A percentile compares a stretch with the other conserved stretches of the same genome.
Conservation (phyloP, 2,797 vertebrate species). For the Poeciliopsis presidionis region DNA sequence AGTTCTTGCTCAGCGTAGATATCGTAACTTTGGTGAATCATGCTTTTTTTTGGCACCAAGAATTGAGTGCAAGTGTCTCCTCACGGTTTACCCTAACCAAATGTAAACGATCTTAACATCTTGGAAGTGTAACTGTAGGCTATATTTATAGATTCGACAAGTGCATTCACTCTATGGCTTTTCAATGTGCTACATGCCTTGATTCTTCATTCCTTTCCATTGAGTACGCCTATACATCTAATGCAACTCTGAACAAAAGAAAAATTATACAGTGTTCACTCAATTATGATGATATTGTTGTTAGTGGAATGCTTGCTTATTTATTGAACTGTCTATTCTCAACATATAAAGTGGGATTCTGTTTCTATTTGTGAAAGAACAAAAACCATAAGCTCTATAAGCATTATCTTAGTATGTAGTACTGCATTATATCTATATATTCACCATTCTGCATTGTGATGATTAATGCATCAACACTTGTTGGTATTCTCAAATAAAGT, state of each 20-base stretch:
- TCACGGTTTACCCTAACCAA: constrained; percentile 67
- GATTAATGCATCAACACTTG: constrained; percentile 80
- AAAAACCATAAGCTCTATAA: constrained; percentile 75
- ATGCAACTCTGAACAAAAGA: constrained; percentile 64
- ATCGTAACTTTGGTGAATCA: constrained; percentile 60
- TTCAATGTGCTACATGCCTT: constrained; percentile 68
- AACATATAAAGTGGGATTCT: constrained; percentile 78
- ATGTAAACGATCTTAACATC: constrained; percentile 75
- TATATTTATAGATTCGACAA: constrained; percentile 66
- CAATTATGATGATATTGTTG: constrained; percentile 78
- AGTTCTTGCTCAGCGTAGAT: constrained; percentile 50
- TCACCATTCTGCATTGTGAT: constrained; percentile 83
- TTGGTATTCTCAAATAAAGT: constrained; percentile 84
- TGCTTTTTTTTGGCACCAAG: constrained; percentile 30
- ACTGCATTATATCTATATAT: constrained; percentile 69
- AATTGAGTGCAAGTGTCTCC: constrained; percentile 58
- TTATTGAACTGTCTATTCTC: constrained; percentile 82
- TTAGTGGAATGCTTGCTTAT: constrained; percentile 87
- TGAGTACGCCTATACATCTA: constrained; percentile 64
- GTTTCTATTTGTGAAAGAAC: constrained; percentile 72
- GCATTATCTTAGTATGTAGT: constrained; percentile 79
- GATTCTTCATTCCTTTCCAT: constrained; percentile 74
- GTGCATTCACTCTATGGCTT: constrained; percentile 67
- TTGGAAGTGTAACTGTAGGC: constrained; percentile 70
- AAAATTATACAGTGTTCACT: constrained; percentile 64